Conservation (phyloP, 2,888 invertebrate genomes). For the Rhabditophanes sp. region DNA sequence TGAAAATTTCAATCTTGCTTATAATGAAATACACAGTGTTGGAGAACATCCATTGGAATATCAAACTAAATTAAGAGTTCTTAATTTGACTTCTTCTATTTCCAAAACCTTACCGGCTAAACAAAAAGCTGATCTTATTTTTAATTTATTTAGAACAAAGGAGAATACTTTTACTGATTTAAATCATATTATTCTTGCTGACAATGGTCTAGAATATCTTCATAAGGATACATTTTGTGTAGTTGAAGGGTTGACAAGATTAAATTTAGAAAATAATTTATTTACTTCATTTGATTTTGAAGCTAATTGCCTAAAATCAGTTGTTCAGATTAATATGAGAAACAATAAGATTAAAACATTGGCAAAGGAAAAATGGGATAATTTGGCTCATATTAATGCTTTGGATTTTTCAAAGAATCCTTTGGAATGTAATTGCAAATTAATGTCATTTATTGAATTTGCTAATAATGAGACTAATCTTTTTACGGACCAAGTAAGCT, state of each 20-base stretch:
- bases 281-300: constrained; percentile 14
- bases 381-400: constrained; percentile 12
- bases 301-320: constrained; percentile 12
- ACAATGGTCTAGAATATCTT: constrained; percentile 12
- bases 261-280: constrained; percentile 16
- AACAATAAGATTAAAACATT: constrained; percentile 15
- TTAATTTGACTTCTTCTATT: constrained; percentile 17
- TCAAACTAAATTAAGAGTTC: constrained; percentile 11
- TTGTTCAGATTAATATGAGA: constrained; percentile 16
- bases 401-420: constrained; percentile 25
- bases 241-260: constrained; percentile 13
- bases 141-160: constrained; percentile 12
- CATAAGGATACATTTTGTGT: constrained; percentile 19
- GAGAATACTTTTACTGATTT: constrained; percentile 13
- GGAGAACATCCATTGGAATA: constrained; percentile 8
- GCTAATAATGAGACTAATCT: constrained; percentile 13
- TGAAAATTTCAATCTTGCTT: constrained; percentile 16
- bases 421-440: constrained; percentile 18
- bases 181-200: constrained; percentile 13
- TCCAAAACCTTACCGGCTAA: constrained; percentile 8
- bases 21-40: constrained; percentile 13
- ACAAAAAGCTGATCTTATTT: constrained; percentile 10
- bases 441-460: constrained; percentile 13
- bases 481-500: constrained; percentile 23
- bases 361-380: constrained; percentile 18